Percentiles rank a stretch among this genome's conserved stretches.
These are phyloP conservation scores for Drosophila dives DNA, from an alignment of 2,888 invertebrate genomes.

Conservation along the genomic window DNA sequence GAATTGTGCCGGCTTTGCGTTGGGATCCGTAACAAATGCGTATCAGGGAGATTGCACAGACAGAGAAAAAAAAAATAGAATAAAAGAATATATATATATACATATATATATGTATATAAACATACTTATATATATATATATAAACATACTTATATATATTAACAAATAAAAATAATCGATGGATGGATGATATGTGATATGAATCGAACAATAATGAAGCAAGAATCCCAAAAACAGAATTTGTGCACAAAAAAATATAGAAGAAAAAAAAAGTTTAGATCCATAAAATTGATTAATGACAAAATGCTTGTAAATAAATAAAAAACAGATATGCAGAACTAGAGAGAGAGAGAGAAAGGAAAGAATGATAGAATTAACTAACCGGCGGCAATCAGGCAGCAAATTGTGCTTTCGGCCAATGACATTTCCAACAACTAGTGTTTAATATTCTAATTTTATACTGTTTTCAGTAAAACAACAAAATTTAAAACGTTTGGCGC, in stretches of 20 bases:
- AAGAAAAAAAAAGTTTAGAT: conserved; percentile 22
- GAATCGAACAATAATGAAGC: conserved; percentile 10
- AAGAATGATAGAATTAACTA: conserved; percentile 18
- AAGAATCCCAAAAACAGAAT: conserved; percentile 35
- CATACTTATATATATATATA: not conserved
- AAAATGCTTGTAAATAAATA: conserved; percentile 8
- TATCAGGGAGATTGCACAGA: conserved; percentile 27
- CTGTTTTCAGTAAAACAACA: conserved; percentile 29
- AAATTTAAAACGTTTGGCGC: conserved; percentile 60
- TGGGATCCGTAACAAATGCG: conserved; percentile 28
- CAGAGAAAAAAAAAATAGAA: not conserved
- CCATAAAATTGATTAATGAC: conserved; percentile 70
- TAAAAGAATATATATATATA: not conserved
- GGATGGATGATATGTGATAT: conserved; percentile 30
- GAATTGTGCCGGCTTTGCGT: conserved; percentile 31
- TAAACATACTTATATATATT: not conserved
- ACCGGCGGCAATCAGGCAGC: conserved; percentile 42
- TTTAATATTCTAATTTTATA: conserved; percentile 64
- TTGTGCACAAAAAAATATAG: conserved; percentile 42
- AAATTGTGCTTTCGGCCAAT: conserved; percentile 42
- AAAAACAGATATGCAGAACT: not conserved
- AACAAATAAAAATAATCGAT: conserved; percentile 53
- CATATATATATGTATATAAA: too few relatives aligned
- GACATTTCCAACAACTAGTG: conserved; percentile 27
- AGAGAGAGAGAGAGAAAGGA: conserved; percentile 9